phyloP scores from a whole-genome alignment of 2,113 vertebrate genomes.

The Nothoprocta perdicaria region DNA sequence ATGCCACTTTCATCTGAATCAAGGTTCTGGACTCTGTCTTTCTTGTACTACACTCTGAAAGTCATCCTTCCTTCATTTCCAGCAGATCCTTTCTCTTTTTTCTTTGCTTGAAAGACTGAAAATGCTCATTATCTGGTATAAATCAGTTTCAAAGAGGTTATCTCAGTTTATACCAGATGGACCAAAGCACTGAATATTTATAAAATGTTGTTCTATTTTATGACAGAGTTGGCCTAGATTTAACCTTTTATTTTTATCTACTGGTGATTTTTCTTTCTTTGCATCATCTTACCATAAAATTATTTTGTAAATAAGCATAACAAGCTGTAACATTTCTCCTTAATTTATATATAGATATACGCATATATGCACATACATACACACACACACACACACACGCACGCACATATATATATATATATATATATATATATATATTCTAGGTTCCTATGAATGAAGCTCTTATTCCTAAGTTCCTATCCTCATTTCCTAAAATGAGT shows the following conservation, averaged over 20 bases:
- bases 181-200: not conserved
- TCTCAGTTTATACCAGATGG: constrained; percentile 43
- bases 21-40: not conserved
- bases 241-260: constrained; percentile 20
- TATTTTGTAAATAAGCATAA: constrained; percentile 39
- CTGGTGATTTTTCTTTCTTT: not conserved
- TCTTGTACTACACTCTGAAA: not conserved
- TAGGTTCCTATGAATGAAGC: not conserved
- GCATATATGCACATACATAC: no score
- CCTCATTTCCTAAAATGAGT: not conserved
- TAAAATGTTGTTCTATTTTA: constrained; percentile 20
- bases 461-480: no score
- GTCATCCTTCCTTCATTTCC: not conserved
- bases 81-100: constrained; percentile 26
- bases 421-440: not conserved
- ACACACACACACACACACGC: no score
- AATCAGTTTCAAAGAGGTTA: constrained; percentile 36
- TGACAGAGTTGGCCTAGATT: not conserved
- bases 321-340: not conserved
- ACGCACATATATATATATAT: no score
- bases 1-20: not conserved
- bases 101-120: constrained; percentile 49
- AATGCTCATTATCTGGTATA: constrained; percentile 55
- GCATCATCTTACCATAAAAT: not conserved
- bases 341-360: not conserved